These are phyloP conservation scores for Nansenia antarctica DNA, from an alignment of 2,113 vertebrate genomes.

Conservation along the genomic window DNA sequence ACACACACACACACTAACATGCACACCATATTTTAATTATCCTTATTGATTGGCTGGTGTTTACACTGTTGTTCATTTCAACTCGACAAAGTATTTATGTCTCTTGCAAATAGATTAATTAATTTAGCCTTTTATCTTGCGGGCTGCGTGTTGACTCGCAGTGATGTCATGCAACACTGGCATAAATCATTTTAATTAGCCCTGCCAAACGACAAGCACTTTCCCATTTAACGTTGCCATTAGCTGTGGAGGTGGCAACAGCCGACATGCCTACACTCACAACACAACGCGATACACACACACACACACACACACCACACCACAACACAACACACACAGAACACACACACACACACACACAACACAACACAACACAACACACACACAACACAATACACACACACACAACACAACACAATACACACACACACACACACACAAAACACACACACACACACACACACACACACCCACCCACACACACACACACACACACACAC, in stretches of 20 bases:
- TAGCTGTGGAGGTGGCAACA: constrained; percentile 18
- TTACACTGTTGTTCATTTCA: constrained; percentile 16
- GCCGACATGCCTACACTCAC: neutral
- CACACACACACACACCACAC: neutral
- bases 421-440: too few species aligned
- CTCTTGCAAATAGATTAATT: constrained; percentile 44
- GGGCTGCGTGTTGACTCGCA: constrained; percentile 22
- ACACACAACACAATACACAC: neutral
- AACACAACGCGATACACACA: neutral
- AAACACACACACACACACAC: too few species aligned
- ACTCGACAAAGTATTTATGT: constrained; percentile 19
- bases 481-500: neutral
- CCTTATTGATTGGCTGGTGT: constrained; percentile 35
- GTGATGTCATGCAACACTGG: constrained; percentile 43
- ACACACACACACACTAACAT: constrained; percentile 13
- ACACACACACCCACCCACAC: neutral
- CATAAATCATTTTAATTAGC: constrained; percentile 65
- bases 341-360: neutral
- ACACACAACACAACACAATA: too few species aligned
- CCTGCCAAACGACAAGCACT: constrained; percentile 41
- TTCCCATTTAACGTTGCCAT: constrained; percentile 40
- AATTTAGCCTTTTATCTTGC: constrained; percentile 41
- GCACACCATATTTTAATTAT: constrained; percentile 27
- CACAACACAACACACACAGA: neutral
- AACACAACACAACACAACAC: neutral